Base-by-base conservation (phyloP, 2,888 invertebrate genomes). In the Pandemis cinnamomeana region DNA sequence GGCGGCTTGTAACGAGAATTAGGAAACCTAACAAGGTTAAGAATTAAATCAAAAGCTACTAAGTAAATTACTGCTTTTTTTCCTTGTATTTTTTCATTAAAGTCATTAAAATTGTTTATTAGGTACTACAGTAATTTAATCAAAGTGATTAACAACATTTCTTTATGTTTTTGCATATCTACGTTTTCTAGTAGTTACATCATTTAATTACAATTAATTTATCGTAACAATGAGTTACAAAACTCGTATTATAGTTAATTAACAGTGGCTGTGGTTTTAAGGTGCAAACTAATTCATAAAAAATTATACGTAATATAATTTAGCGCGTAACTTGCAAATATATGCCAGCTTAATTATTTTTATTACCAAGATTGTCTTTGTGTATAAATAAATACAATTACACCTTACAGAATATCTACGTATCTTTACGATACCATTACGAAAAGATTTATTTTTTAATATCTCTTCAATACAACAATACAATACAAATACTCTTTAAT, bases 191-290 rank as follows among this genome's bases (percentile, higher is more conserved):
- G 20, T 62, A 0, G 44, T 70, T 70, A 15, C 70, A 53, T 70
- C 51, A 63, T 62, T 51, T 27, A 53, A 62, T 62, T 53, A 62
- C 27, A 13, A 63, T 62, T 53, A 63, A 44, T 70, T 42, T 27
- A 53, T 0, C 51, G 53, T 44, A 55, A 62, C 8, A 63, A 53
- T 20, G n/a, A 10, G 13, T 62, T 51, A 44, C 6, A 44, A 44
- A 53, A 42, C 70, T 13, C 20, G 62, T 62, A 27, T n/a, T 6
- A 44, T 27, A 44, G 13, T 53, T 63, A 63, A 51, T n/a, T 27
- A 44, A 41, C 5, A 58, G 27, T 11, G 11, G 4, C 20, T 58
- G 44, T 27, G n/a, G 53, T 13, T 53, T 42, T 11, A 51, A 51
- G 13, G 51, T 42, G 42, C 51, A 27, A 42, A 53, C 10, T 42